A percentile compares a stretch with the other conserved stretches of the same genome.
phyloP scores from a whole-genome alignment of 2,888 invertebrate species.

The Bunonema sp. region DNA sequence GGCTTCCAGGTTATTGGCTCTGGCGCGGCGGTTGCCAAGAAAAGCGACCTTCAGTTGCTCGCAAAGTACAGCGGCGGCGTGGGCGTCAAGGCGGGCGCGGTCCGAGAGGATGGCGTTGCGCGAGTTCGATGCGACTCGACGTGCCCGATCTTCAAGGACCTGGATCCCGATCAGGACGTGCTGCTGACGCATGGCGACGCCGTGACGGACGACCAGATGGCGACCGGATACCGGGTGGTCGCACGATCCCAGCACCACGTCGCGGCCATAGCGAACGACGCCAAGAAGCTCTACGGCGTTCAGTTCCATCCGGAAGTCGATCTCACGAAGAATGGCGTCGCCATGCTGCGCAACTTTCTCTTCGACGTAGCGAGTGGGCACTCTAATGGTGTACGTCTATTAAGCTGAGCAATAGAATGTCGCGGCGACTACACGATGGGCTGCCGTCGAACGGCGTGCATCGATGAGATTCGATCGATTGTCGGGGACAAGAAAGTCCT shows the following conservation, averaged over 20 bases:
- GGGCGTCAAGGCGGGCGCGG: not conserved
- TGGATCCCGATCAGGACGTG: constrained; percentile 50
- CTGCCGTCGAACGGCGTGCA: constrained; percentile 54
- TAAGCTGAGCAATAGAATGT: not conserved
- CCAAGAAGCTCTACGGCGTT: constrained; percentile 74
- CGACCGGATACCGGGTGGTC: constrained; percentile 69
- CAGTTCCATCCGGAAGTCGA: constrained; percentile 99
- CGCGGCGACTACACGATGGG: constrained; percentile 18
- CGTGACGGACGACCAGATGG: constrained; percentile 63
- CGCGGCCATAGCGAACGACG: constrained; percentile 69
- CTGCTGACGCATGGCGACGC: constrained; percentile 92
- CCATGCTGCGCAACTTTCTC: not conserved
- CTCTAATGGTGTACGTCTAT: not conserved
- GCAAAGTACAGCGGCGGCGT: not conserved
- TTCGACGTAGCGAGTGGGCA: not conserved
- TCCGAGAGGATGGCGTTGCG: constrained; percentile 63
- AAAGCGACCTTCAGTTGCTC: not conserved
- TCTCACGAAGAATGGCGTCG: constrained; percentile 71
- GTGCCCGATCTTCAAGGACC: constrained; percentile 67
- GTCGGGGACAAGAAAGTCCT: constrained; percentile 82
- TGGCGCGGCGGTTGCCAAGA: not conserved
- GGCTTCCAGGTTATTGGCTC: constrained; percentile 62
- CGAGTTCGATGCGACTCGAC: constrained; percentile 62
- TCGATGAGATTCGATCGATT: constrained; percentile 73
- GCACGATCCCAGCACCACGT: constrained; percentile 53